Conservation (phyloP, 2,797 vertebrate species). For the Xenentodon cancila region DNA sequence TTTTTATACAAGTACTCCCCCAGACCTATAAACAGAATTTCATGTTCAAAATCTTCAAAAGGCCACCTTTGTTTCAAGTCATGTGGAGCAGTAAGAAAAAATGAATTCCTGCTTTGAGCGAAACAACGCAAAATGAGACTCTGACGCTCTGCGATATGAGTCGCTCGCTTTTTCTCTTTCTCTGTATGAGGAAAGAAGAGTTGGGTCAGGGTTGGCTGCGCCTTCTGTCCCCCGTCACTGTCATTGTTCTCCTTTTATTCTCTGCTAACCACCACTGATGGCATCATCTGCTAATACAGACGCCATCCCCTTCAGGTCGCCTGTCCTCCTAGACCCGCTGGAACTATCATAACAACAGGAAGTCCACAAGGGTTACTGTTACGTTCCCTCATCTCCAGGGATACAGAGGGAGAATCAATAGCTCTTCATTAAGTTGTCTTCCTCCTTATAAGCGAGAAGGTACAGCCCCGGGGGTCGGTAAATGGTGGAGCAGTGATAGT, state of each 20-base stretch:
- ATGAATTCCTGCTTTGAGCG: conserved; percentile 6
- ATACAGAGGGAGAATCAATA: conserved; percentile 64
- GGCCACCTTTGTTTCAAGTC: no score
- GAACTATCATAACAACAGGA: conserved; percentile 38
- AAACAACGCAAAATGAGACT: conserved; percentile 24
- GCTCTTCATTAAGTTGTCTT: conserved; percentile 77
- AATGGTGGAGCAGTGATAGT: conserved; percentile 34
- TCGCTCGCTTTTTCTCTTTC: conserved; percentile 1
- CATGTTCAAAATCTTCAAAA: no score
- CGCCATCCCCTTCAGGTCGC: conserved; percentile 8
- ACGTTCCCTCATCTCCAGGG: conserved; percentile 58
- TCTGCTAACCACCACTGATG: conserved; percentile 37
- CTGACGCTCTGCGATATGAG: background rate
- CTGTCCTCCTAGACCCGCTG: conserved; percentile 5
- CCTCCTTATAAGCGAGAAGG: conserved; percentile 44
- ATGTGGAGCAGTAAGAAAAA: background rate
- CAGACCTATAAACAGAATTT: no score
- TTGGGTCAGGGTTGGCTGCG: conserved; percentile 34
- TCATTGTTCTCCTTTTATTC: conserved; percentile 50
- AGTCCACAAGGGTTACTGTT: conserved; percentile 66
- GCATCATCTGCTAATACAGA: conserved; percentile 41
- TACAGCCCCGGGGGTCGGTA: conserved; percentile 32
- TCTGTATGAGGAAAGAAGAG: conserved; percentile 19
- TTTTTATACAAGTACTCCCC: no score
- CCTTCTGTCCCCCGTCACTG: conserved; percentile 37